phyloP scores from a whole-genome alignment of 2,113 vertebrate species.

The Mus pahari region DNA sequence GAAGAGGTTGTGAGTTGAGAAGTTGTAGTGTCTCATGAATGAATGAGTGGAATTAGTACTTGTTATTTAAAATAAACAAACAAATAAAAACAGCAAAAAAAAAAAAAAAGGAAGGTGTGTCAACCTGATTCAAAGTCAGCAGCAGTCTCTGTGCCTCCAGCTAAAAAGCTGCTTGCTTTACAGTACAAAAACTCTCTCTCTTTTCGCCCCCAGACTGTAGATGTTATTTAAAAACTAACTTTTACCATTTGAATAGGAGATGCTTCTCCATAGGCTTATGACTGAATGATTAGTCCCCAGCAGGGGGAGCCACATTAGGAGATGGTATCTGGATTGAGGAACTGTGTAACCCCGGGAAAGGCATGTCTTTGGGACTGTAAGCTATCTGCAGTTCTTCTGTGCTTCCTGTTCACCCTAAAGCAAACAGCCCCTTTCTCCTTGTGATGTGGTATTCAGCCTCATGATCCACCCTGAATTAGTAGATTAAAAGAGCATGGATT shows the following conservation, averaged over 20 bases:
- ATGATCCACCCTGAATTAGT: too few species aligned
- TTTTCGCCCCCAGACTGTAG: background rate
- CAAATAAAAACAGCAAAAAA: background rate
- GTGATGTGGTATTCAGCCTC: background rate
- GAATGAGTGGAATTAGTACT: background rate
- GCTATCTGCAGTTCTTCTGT: background rate
- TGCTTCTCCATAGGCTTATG: background rate
- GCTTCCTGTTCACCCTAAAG: background rate
- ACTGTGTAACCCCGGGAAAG: background rate
- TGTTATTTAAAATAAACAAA: background rate
- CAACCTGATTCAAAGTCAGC: background rate
- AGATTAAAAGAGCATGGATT: background rate
- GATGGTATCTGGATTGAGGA: background rate
- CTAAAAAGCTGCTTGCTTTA: background rate
- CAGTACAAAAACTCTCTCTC: background rate
- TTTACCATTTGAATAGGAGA: background rate
- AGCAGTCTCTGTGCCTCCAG: background rate
- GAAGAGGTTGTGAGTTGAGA: background rate
- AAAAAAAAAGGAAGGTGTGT: background rate
- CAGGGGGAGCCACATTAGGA: too few species aligned
- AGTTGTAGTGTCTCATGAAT: background rate
- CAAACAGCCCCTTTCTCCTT: background rate
- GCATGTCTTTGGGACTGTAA: background rate
- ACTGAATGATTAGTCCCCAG: background rate
- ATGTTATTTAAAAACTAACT: background rate